phyloP scores from a whole-genome alignment of 2,888 invertebrate genomes.

The Geotrupes spiniger region DNA sequence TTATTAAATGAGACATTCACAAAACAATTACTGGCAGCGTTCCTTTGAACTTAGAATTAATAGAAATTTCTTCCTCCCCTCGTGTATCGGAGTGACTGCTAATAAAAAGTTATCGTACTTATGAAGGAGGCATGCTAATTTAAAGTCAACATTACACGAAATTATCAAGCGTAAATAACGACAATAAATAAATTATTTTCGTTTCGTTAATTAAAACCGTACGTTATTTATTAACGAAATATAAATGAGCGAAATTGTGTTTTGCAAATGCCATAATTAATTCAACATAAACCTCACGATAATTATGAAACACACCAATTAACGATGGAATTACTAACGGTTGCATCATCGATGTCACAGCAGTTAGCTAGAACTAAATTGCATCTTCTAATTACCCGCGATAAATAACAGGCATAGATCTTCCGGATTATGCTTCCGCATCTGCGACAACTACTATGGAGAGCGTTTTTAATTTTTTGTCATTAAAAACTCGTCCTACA shows the following conservation, averaged over 20 bases:
- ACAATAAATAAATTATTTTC: too few species aligned
- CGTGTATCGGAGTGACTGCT: slow-evolving; percentile 4
- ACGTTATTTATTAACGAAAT: too few species aligned
- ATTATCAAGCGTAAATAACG: too few species aligned
- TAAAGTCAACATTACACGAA: too few species aligned
- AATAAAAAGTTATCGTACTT: too few species aligned
- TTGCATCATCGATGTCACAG: slow-evolving; percentile 6
- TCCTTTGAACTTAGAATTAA: slow-evolving; percentile 43
- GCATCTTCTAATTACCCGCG: slow-evolving; percentile 39
- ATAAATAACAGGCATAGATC: slow-evolving; percentile 48
- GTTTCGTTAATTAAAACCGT: too few species aligned
- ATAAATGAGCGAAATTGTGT: too few species aligned
- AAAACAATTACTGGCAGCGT: slow-evolving; percentile 38
- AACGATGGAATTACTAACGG: not conserved
- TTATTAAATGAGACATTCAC: slow-evolving; percentile 21
- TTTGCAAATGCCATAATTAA: slow-evolving; percentile 2
- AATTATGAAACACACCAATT: slow-evolving; percentile 3
- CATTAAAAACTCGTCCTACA: slow-evolving; percentile 48
- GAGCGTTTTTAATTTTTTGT: slow-evolving; percentile 46
- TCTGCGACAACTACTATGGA: slow-evolving; percentile 46
- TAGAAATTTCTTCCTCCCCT: slow-evolving; percentile 35
- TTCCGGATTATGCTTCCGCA: slow-evolving; percentile 48
- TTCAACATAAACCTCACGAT: not conserved
- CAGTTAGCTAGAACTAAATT: not conserved
- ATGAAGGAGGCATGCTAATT: too few species aligned